Conservation (phyloP, 2,113 vertebrate genomes). For the Elachura formosa region DNA sequence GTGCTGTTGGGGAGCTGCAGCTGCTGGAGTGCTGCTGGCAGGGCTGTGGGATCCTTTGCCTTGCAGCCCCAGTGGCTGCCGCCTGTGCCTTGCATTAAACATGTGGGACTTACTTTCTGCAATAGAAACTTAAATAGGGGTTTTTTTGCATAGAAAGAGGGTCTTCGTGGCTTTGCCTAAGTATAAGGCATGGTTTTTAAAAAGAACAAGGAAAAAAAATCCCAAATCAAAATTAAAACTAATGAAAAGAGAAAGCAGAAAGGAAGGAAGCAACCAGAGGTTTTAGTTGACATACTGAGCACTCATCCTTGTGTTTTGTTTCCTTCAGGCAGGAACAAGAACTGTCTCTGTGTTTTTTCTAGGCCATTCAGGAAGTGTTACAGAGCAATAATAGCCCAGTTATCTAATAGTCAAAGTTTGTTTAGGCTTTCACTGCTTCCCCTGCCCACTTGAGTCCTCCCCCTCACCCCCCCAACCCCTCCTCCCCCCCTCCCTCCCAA, state of each 20-base stretch:
- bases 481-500: too few relatives aligned
- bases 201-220: background rate
- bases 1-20: background rate
- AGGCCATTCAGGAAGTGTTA: slow-evolving; percentile 75
- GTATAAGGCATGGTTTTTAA: background rate
- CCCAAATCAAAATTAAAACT: background rate
- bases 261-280: background rate
- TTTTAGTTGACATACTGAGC: background rate
- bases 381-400: slow-evolving; percentile 69
- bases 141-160: background rate
- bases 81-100: background rate
- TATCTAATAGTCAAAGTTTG: slow-evolving; percentile 74
- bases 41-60: background rate
- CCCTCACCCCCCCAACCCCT: background rate
- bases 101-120: background rate
- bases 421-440: slow-evolving; percentile 70
- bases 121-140: background rate
- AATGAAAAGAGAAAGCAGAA: background rate
- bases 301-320: slow-evolving; percentile 44
- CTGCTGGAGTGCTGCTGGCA: background rate
- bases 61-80: background rate
- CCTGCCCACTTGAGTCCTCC: slow-evolving; percentile 50
- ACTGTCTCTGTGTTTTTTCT: slow-evolving; percentile 60
- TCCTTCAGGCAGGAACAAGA: slow-evolving; percentile 50
- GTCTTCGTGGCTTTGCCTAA: background rate